phyloP scores from a whole-genome alignment of 2,888 invertebrate species.

The Conistra vaccinii region DNA sequence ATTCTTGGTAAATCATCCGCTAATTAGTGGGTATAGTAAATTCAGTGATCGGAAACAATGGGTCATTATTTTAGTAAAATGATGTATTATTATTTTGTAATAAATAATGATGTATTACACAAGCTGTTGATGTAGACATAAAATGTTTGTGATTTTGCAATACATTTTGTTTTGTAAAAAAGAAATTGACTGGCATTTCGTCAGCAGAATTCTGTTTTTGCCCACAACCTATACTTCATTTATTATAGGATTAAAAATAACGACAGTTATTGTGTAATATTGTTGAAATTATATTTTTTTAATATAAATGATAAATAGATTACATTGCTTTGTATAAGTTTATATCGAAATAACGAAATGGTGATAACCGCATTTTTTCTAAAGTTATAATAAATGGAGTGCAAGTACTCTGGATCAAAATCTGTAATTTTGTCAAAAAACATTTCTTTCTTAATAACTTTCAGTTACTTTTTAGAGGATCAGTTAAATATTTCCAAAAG shows the following conservation, averaged over 20 bases:
- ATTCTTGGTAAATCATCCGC: constrained; percentile 17
- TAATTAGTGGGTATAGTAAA: constrained; percentile 12
- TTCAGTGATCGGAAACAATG: background rate
- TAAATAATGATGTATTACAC: too few relatives aligned
- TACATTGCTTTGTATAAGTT: too few relatives aligned
- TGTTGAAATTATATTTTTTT: too few relatives aligned
- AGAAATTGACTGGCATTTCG: background rate
- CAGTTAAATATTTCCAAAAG: too few relatives aligned
- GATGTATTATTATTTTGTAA: background rate
- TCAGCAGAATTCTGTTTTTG: background rate
- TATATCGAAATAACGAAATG: too few relatives aligned
- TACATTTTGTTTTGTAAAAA: background rate
- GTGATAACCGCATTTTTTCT: too few relatives aligned
- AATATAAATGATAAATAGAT: too few relatives aligned
- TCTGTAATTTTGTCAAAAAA: background rate
- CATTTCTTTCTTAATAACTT: background rate
- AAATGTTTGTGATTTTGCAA: background rate
- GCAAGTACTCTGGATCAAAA: background rate
- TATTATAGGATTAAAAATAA: too few relatives aligned
- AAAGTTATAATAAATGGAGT: too few relatives aligned
- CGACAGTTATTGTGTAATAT: too few relatives aligned
- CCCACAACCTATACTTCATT: background rate
- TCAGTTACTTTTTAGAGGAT: too few relatives aligned
- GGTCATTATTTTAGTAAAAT: background rate
- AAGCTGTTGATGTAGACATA: background rate